Evolutionary conservation across 30 jellyfish, hydroid and myxozoan genomes (phyloP).

Genomic region (Turritopsis dohrnii): DNA sequence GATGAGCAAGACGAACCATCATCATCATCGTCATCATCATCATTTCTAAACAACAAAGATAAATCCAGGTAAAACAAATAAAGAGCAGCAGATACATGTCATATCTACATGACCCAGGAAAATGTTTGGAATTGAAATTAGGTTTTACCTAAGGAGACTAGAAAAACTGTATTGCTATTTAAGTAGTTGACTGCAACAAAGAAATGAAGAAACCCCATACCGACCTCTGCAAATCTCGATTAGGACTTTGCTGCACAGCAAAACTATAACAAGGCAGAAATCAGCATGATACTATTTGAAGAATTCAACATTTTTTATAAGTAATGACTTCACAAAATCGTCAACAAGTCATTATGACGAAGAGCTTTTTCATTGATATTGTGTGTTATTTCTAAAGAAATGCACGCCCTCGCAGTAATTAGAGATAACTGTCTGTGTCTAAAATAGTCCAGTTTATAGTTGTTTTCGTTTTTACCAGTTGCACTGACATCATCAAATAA

Average conservation of each 20-base stretch:
- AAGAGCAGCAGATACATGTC: neutral
- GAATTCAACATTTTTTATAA: no score
- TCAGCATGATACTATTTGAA: no score
- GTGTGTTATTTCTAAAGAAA: no score
- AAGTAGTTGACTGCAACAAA: neutral
- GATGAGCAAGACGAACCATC: slow-evolving; percentile 56
- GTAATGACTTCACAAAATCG: no score
- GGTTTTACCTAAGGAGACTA: neutral
- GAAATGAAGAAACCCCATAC: neutral
- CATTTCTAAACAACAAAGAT: neutral
- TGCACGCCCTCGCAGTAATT: no score
- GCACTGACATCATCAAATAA: no score
- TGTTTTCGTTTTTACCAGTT: no score
- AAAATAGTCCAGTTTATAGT: no score
- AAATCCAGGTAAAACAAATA: neutral
- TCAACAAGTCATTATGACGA: no score
- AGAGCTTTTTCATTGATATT: no score
- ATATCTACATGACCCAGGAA: neutral
- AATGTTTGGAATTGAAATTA: neutral
- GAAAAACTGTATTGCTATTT: neutral
- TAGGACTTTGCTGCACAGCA: slow-evolving; percentile 32
- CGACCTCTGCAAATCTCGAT: slow-evolving; percentile 5
- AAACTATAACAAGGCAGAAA: neutral
- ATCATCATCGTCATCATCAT: neutral
- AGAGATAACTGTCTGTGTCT: no score